Base-by-base conservation (phyloP, 1,140 invertebrate species). In the Brachionus manjavacas region DNA sequence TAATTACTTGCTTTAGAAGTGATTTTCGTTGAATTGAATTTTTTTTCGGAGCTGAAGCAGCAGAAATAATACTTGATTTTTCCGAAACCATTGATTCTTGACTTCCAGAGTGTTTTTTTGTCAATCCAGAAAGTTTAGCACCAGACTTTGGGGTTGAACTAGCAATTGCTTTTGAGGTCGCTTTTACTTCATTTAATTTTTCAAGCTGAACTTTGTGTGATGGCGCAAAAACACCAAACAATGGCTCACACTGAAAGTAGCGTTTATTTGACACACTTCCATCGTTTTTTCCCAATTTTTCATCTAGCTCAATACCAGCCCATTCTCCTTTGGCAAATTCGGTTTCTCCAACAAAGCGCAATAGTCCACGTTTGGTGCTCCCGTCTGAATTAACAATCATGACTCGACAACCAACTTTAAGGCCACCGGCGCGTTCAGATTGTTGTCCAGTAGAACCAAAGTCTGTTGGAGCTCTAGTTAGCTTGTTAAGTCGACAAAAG, bases 261-360 rank as follows among this genome's bases (percentile, higher is more conserved):
- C 96, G 96, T 90, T 70, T 91, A 7, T 92, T 96, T 86, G 93
- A 94, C 52, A 98, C 95, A 55, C 94, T 94, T 64, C 96, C 96
- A 90, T 98, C 96, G 90, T 98, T 98, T 90, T 98, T 98, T 46
- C 96, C 96, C 83, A 94, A 90, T 11, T 95, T 93, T 84, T 97
- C 95, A 88, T 97, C 95, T 85, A 98, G 91, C 90, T 98, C 95
- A 25, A 98, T 93, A 14, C 96, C 96, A 84, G 94, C 96, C 96
- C 96, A 98, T 86, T 95, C 92, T 16, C 96, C 96, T 23, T 92
- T 88, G 9, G 95, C 95, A 89, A 98, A 98, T 85, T 96, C 94
- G 49, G 95, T 94, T 23, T 91, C 89, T 14, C 96, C 96, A 78
- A 95, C 91, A 88, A 93, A 98, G 83, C 93, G 92, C 20, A 98